A percentile compares a stretch with the other conserved stretches of the same genome.
Conservation (phyloP, 2,113 vertebrate species). For the Sarotherodon lohbergeri region DNA sequence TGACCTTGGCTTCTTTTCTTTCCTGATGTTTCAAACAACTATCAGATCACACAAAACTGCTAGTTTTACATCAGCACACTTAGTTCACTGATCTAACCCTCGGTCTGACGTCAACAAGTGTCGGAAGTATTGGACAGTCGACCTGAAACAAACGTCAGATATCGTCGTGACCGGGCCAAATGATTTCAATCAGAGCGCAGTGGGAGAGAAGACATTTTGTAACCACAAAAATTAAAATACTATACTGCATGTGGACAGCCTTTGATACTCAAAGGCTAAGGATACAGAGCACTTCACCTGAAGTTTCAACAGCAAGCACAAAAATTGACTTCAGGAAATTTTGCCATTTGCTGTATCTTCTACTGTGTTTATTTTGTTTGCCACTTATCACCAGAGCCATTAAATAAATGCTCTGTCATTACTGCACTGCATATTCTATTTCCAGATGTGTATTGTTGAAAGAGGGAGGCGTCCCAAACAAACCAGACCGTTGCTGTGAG, state of each 20-base stretch:
- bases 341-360: neutral
- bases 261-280: neutral
- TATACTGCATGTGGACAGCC: neutral
- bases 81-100: neutral
- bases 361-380: neutral
- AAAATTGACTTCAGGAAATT: neutral
- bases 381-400: neutral
- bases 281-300: neutral
- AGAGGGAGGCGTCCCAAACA: slow-evolving; percentile 43
- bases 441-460: slow-evolving; percentile 14
- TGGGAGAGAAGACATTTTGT: neutral
- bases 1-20: neutral
- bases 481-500: neutral
- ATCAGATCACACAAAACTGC: neutral
- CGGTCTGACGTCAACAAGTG: neutral
- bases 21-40: neutral
- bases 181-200: neutral
- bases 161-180: neutral
- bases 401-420: neutral
- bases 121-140: neutral
- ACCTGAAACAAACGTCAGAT: neutral
- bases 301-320: neutral
- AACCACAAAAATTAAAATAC: neutral
- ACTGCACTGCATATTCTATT: neutral
- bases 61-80: neutral